These are phyloP conservation scores for Ectropis grisescens DNA, from an alignment of 1,140 invertebrate genomes.

Conservation along the genomic window DNA sequence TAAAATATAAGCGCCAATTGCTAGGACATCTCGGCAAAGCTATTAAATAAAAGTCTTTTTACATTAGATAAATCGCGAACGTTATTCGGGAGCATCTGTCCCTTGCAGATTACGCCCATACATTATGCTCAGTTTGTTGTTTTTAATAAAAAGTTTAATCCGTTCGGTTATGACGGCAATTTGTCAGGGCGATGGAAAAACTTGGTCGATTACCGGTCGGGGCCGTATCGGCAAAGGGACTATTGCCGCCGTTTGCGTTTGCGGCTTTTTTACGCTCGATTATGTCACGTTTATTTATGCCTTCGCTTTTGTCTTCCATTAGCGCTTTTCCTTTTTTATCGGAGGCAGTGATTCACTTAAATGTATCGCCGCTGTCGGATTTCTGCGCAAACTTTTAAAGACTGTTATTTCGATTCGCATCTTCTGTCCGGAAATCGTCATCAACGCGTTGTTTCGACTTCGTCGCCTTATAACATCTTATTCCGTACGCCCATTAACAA, in stretches of 20 bases:
- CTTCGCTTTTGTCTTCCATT: conserved; percentile 58
- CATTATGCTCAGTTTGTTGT: conserved; percentile 68
- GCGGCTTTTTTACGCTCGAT: conserved; percentile 34
- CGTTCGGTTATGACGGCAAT: conserved; percentile 66
- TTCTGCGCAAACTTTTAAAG: conserved; percentile 28
- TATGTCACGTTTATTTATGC: conserved; percentile 59
- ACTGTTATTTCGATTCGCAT: conserved; percentile 29
- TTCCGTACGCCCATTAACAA: conserved; percentile 51
- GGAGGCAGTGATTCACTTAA: conserved; percentile 35
- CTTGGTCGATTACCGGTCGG: conserved; percentile 55
- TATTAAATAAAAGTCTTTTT: conserved; percentile 68
- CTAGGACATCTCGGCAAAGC: conserved; percentile 52
- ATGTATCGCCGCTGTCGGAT: conserved; percentile 28
- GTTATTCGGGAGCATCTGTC: conserved; percentile 63
- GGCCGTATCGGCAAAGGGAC: conserved; percentile 30
- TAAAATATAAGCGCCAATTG: conserved; percentile 55
- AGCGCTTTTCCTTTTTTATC: conserved; percentile 35
- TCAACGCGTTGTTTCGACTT: conserved; percentile 49
- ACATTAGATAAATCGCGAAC: conserved; percentile 65
- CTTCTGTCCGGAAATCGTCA: conserved; percentile 38
- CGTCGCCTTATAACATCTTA: conserved; percentile 48
- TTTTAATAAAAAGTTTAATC: conserved; percentile 70
- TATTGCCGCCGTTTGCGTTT: conserved; percentile 25
- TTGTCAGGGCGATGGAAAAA: conserved; percentile 65
- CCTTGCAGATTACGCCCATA: conserved; percentile 61